Conservation (phyloP, 2,888 invertebrate species). For the Eupeodes luniger region DNA sequence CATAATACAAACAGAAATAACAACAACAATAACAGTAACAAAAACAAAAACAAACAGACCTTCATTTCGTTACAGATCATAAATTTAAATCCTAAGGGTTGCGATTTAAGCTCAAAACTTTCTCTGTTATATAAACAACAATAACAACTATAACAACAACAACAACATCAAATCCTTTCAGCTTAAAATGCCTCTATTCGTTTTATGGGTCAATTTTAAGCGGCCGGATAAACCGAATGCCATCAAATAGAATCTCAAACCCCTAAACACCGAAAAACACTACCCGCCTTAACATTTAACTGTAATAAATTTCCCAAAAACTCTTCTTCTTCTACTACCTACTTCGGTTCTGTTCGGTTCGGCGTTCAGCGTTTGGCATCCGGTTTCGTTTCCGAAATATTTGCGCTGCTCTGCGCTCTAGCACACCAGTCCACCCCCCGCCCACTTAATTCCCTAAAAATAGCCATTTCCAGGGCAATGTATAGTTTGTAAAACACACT, state of each 20-base stretch:
- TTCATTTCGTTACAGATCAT: constrained; percentile 14
- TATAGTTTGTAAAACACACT: constrained; percentile 67
- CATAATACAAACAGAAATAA: not conserved
- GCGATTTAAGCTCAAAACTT: constrained; percentile 7
- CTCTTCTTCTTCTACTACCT: not conserved
- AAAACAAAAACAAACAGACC: not conserved
- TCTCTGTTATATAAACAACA: not conserved
- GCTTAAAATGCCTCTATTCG: constrained; percentile 13
- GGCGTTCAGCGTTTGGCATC: too few relatives aligned
- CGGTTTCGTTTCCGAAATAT: too few relatives aligned
- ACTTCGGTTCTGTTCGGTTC: not conserved
- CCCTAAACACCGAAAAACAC: constrained; percentile 1
- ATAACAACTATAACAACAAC: not conserved
- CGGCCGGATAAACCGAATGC: constrained; percentile 24
- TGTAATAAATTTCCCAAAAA: constrained; percentile 58
- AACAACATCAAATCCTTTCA: constrained; percentile 21
- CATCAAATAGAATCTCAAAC: constrained; percentile 40
- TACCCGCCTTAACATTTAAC: constrained; percentile 26
- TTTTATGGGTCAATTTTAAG: constrained; percentile 52
- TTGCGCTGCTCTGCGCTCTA: too few relatives aligned
- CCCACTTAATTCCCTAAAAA: constrained; percentile 49
- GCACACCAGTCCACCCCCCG: not conserved
- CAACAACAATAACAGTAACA: not conserved
- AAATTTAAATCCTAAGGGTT: constrained; percentile 25
- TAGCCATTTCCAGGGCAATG: constrained; percentile 47